Conservation (phyloP, 2,797 vertebrate species). For the Leucoraja ocellata region DNA sequence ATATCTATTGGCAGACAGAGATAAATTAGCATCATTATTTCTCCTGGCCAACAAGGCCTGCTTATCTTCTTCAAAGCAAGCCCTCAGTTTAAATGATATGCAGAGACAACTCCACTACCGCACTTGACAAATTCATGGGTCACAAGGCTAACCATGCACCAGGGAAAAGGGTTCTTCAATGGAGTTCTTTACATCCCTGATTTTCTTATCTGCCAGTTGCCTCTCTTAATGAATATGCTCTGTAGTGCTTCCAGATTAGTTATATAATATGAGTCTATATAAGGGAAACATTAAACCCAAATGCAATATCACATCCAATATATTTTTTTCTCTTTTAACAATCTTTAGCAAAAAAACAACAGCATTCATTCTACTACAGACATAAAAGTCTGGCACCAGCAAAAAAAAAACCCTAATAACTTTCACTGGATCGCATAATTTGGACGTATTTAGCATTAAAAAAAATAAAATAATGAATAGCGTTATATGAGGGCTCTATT, state of each 20-base stretch:
- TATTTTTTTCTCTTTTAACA: not conserved
- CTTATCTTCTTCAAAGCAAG: slow-evolving; percentile 55
- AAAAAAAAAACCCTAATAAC: slow-evolving; percentile 34
- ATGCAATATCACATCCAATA: slow-evolving; percentile 20
- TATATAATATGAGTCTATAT: not conserved
- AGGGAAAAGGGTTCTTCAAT: slow-evolving; percentile 43
- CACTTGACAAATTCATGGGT: slow-evolving; percentile 57
- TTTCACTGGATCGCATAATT: not conserved
- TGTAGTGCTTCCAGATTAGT: not conserved
- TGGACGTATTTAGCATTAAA: not conserved
- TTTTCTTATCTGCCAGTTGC: slow-evolving; percentile 48
- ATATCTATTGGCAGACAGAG: slow-evolving; percentile 48
- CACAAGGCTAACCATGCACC: slow-evolving; percentile 57
- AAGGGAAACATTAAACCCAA: slow-evolving; percentile 1
- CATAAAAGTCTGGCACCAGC: not conserved
- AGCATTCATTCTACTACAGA: not conserved
- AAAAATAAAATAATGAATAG: not conserved
- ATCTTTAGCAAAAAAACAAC: not conserved
- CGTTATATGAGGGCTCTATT: not conserved
- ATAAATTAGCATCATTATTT: slow-evolving; percentile 56
- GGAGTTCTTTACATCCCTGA: slow-evolving; percentile 50
- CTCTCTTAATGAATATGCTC: slow-evolving; percentile 46
- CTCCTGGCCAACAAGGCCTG: slow-evolving; percentile 48
- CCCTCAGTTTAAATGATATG: slow-evolving; percentile 53
- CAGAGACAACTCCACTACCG: slow-evolving; percentile 49